Percentiles rank a stretch among this genome's conserved stretches.
These are phyloP conservation scores for Diplazon laetatorius DNA, from an alignment of 2,888 invertebrate species.

Conservation along the genomic window DNA sequence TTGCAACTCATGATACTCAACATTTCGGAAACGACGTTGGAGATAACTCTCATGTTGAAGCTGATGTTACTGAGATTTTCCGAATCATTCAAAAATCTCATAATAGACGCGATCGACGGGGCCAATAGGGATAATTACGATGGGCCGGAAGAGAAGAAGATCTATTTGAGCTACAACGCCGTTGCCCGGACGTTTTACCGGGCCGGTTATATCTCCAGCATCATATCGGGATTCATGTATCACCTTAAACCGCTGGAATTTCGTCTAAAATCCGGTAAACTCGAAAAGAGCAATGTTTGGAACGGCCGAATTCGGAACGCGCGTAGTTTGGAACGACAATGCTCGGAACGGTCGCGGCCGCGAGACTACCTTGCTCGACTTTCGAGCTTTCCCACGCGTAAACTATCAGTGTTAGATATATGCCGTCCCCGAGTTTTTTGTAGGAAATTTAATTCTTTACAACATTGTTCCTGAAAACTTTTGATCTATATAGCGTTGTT, in stretches of 20 bases:
- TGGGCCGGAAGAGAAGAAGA: conserved; percentile 50
- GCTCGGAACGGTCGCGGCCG: too few species aligned
- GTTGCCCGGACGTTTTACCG: conserved; percentile 54
- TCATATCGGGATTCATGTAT: conserved; percentile 14
- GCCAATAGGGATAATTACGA: conserved; percentile 38
- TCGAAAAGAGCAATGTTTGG: conserved; percentile 11
- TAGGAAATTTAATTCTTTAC: too few species aligned
- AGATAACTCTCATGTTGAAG: conserved; percentile 48
- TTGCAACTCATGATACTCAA: conserved; percentile 62
- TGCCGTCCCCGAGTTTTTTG: too few species aligned
- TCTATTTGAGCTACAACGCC: conserved; percentile 61
- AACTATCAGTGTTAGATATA: too few species aligned
- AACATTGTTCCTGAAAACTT: too few species aligned
- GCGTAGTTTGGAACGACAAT: too few species aligned
- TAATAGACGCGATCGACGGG: conserved; percentile 36
- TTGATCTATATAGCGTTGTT: too few species aligned
- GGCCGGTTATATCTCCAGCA: conserved; percentile 1
- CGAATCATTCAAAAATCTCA: conserved; percentile 37
- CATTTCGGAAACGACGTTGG: conserved; percentile 54
- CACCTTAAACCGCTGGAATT: conserved; percentile 32
- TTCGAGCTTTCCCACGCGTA: too few species aligned
- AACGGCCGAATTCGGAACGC: too few species aligned
- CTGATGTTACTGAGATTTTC: conserved; percentile 57
- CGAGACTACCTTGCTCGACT: too few species aligned
- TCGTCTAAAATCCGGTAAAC: conserved; percentile 38